Conservation (phyloP, 2,113 vertebrate genomes). For the Meriones unguiculatus region DNA sequence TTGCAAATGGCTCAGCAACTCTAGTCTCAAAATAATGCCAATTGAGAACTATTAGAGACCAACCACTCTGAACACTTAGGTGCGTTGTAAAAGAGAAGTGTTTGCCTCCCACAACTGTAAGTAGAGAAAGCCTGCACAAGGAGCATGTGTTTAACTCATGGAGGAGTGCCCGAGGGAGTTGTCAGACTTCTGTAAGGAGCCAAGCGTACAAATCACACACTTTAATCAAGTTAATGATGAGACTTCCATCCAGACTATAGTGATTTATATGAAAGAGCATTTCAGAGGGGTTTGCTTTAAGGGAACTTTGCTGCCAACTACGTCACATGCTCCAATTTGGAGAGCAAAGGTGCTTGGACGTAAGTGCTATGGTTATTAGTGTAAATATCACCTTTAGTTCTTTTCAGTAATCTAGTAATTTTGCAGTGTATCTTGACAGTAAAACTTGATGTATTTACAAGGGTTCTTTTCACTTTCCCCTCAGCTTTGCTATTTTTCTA, state of each 20-base stretch:
- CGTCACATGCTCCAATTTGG: not conserved
- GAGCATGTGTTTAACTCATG: accelerated
- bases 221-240: not conserved
- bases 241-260: not conserved
- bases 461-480: conserved; percentile 64
- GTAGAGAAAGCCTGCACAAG: not conserved
- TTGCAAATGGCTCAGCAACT: not conserved
- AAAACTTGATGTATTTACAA: conserved; percentile 68
- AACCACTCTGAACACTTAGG: conserved; percentile 34
- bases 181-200: not conserved
- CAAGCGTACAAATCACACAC: not conserved
- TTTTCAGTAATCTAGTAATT: conserved; percentile 53
- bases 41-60: not conserved
- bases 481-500: conserved; percentile 60
- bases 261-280: not conserved
- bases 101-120: not conserved
- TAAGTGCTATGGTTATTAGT: conserved; percentile 17
- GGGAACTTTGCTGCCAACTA: not conserved
- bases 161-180: not conserved
- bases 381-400: conserved; percentile 65
- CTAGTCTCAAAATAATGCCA: conserved; percentile 22
- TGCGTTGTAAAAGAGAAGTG: not conserved
- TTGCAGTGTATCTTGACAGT: not conserved
- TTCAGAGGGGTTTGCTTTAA: not conserved
- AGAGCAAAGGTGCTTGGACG: not conserved